Base-by-base conservation (phyloP, 2,797 vertebrate species). In the Rhinoraja longicauda region DNA sequence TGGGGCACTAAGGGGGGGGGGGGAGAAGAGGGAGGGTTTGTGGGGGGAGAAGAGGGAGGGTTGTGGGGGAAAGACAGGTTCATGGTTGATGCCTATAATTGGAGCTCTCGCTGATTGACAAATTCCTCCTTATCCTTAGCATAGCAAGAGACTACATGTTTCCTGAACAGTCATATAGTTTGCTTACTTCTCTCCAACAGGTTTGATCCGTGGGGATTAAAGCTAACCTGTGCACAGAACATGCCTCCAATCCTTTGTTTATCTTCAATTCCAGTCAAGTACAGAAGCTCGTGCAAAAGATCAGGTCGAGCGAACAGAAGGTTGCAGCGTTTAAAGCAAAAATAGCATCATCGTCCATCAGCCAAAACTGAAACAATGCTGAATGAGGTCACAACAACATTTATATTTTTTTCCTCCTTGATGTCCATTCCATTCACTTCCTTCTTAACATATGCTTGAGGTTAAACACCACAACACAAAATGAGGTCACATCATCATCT, bases 401-500 rank as follows among this genome's bases (percentile, higher is more conserved):
- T 32, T 19, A 57, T n/a, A 7, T 17, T 64, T 86, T 29, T 86
- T 64, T 7, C 12, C 53, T 32, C 57, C 19, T n/a, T 86, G 57
- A 59, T 57, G 53, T 57, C 79, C 86, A 86, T 32, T 86, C 86
- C 15, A 32, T n/a, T 86, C 59, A 64, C 59, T 86, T 86, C 82
- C 88, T 72, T 90, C 88, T 88, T 90, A 67, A 64, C 64, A 39
- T 13, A 72, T 70, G 32, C 21, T 70, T 72, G 64, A 36, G 32
- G 32, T 39, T 72, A 45, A 90, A 90, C 88, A 90, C 62, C 36
- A 21, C 59, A 57, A 72, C 88, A 70, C 32, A 70, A 90, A 90
- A 72, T 21, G 19, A 90, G 88, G 88, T 90, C 64, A 90, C 64
- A 32, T 10, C 59, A 88, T 62, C 64, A 70, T 88, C 82, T 59